A percentile compares a stretch with the other conserved stretches of the same genome.
Evolutionary conservation across 1,140 invertebrate species (phyloP).

Genomic region (Lepidostoma basale): DNA sequence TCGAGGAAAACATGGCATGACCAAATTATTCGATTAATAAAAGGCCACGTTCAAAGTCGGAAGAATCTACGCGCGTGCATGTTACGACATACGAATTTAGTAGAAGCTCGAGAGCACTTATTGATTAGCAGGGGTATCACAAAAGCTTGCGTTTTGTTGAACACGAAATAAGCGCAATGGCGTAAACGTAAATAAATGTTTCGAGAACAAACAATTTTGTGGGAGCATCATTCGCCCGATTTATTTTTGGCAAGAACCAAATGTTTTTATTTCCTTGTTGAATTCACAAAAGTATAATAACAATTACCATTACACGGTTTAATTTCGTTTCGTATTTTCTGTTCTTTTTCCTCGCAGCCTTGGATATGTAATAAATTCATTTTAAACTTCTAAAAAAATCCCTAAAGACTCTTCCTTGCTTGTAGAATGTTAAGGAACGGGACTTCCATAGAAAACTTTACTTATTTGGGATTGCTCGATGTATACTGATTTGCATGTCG

Average conservation of each 20-base stretch:
- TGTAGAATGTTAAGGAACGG: neutral
- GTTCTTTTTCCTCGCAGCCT: neutral
- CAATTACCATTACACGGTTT: neutral
- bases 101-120: too few species aligned
- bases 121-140: too few species aligned
- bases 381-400: neutral
- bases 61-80: too few species aligned
- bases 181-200: too few species aligned
- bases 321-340: neutral
- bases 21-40: too few species aligned
- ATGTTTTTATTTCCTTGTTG: conserved; percentile 11
- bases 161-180: too few species aligned
- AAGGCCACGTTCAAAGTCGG: too few species aligned
- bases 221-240: too few species aligned
- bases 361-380: conserved; percentile 3
- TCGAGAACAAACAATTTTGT: too few species aligned
- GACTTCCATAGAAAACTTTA: neutral
- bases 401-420: neutral
- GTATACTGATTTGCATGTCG: neutral
- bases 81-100: too few species aligned
- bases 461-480: neutral
- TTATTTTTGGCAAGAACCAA: conserved; percentile 55
- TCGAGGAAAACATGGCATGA: too few species aligned
- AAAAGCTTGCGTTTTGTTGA: too few species aligned
- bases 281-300: neutral